Evolutionary conservation across 2,888 invertebrate species (phyloP), one percentile per base, ranked within the genome.

Genomic region (Masnerella sp.): DNA sequence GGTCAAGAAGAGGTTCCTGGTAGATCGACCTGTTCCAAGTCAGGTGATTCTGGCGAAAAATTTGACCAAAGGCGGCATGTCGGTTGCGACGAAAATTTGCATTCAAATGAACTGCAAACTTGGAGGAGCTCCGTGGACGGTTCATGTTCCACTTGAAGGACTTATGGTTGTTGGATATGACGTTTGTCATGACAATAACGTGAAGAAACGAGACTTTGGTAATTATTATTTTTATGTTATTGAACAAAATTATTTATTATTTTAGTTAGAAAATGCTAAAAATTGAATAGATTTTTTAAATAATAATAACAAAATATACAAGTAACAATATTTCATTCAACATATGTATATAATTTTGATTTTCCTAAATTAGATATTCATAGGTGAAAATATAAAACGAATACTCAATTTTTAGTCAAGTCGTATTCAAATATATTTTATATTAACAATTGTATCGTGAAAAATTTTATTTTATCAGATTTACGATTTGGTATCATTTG

Each of bases 61-160:
- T 43, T 85, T 95, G 76, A 89, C 89, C 1, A 77, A 61, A 25
- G 90, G 90, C 7, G 90, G 90, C 2, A 89, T 91, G 0, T 93
- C 95, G 0, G 93, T 97, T 40, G 95, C 95, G 0, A 96, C 96
- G 0, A 98, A 98, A 89, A 92, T 98, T 0, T 95, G 94, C 0
- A 94, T 98, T n/a, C 98, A 98, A 84, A 91, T 98, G 78, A 96
- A 95, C 85, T 95, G 96, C 81, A 98, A 98, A 89, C 86, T 97
- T 32, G 97, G 97, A 11, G 97, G 97, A 0, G 93, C 94, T 0
- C 95, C 96, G 0, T 97, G 97, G 97, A 89, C 91, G 2, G 90
- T 95, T 0, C 89, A 91, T 0, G 89, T 94, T 34, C 94, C 95
- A 0, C 76, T 92, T 1, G 84, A 80, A 2, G 89, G 89, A 18